Evolutionary conservation across 2,113 vertebrate genomes (phyloP).

Genomic region (Neoarius graeffei): DNA sequence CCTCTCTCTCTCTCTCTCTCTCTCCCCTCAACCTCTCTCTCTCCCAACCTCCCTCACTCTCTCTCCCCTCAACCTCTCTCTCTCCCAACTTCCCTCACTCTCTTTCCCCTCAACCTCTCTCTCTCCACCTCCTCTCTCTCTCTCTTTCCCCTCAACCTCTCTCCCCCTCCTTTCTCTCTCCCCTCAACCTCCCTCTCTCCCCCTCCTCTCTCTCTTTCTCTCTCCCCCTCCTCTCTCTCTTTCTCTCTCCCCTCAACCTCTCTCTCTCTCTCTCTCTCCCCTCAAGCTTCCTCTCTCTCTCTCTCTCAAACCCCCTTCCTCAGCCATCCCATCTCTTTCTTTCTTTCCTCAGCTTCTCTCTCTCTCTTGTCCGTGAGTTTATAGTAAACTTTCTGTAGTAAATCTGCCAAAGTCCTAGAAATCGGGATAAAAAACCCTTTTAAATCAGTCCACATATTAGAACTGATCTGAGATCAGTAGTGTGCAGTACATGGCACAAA

Average conservation of each 20-base stretch:
- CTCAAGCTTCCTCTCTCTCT: no score
- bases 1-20: no score
- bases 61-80: neutral
- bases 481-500: neutral
- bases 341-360: neutral
- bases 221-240: no score
- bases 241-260: no score
- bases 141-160: no score
- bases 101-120: neutral
- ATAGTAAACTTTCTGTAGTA: neutral
- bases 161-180: no score
- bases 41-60: no score
- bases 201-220: no score
- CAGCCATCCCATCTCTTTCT: neutral
- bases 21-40: no score
- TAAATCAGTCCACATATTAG: no score
- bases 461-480: no score
- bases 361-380: neutral
- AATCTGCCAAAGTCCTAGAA: neutral
- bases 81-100: rapidly evolving
- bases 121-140: neutral
- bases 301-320: neutral
- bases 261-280: neutral
- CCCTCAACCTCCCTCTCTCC: no score
- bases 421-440: neutral